phyloP scores from a whole-genome alignment of 2,888 invertebrate species.

The Schizotus pectinicornis region DNA sequence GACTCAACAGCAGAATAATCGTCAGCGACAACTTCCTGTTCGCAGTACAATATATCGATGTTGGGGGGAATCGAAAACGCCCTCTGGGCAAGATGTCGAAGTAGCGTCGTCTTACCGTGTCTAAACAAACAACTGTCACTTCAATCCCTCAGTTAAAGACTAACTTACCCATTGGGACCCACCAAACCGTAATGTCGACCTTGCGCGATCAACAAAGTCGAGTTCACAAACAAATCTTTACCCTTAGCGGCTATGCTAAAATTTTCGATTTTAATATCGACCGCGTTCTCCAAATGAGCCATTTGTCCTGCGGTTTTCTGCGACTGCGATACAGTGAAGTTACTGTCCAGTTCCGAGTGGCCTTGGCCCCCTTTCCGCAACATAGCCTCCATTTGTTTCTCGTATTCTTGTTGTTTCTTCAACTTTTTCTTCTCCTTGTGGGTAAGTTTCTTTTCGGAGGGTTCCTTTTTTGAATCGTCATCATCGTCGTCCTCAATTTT shows the following conservation, averaged over 20 bases:
- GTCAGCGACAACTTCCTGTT: slow-evolving; percentile 97
- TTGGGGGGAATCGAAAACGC: slow-evolving; percentile 94
- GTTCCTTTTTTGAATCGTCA: slow-evolving; percentile 15
- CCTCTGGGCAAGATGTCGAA: slow-evolving; percentile 89
- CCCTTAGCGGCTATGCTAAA: slow-evolving; percentile 98
- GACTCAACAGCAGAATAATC: slow-evolving; percentile 92
- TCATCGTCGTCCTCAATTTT: slow-evolving; percentile 19
- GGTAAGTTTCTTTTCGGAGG: slow-evolving; percentile 76
- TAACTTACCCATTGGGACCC: slow-evolving; percentile 89
- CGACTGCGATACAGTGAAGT: slow-evolving; percentile 93
- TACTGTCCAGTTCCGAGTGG: slow-evolving; percentile 87
- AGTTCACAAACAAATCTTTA: slow-evolving; percentile 96
- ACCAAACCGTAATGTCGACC: slow-evolving; percentile 96
- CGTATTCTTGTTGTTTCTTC: slow-evolving; percentile 88
- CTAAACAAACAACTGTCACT: slow-evolving; percentile 56
- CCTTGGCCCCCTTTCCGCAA: slow-evolving; percentile 88
- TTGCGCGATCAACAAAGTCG: slow-evolving; percentile 89
- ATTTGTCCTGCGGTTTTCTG: slow-evolving; percentile 77
- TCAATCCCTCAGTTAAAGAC: neutral
- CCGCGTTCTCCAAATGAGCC: slow-evolving; percentile 87
- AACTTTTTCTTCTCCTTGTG: slow-evolving; percentile 92
- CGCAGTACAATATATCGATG: slow-evolving; percentile 95
- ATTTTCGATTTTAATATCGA: slow-evolving; percentile 98
- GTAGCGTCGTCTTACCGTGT: slow-evolving; percentile 96
- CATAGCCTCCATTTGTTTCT: slow-evolving; percentile 83